phyloP scores from a whole-genome alignment of 1,140 invertebrate genomes.

The Planococcus citri region DNA sequence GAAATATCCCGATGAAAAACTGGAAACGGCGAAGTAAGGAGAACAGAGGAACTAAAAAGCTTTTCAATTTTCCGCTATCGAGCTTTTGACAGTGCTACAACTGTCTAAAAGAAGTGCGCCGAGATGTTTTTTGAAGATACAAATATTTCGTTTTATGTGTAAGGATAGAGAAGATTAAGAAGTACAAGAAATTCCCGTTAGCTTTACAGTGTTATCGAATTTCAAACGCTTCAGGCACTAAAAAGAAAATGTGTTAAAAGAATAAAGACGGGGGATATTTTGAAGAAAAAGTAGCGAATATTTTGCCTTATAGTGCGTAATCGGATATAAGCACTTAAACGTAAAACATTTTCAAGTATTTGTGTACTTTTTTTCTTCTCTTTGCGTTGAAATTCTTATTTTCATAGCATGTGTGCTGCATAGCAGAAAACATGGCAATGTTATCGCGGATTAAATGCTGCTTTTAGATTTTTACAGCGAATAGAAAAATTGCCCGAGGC shows the following conservation, averaged over 20 bases:
- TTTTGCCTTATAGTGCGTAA: conserved; percentile 6
- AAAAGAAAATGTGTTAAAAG: conserved; percentile 14
- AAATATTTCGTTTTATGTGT: conserved; percentile 12
- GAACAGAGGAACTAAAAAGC: background rate
- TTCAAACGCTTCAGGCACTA: conserved; percentile 3
- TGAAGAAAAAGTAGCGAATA: background rate
- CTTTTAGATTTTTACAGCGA: too few relatives aligned
- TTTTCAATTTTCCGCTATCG: background rate
- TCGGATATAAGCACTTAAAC: conserved; percentile 17
- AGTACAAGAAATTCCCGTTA: conserved; percentile 19
- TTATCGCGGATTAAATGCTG: too few relatives aligned
- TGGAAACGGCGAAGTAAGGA: background rate
- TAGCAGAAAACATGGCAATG: too few relatives aligned
- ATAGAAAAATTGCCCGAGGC: too few relatives aligned
- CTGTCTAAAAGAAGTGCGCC: background rate
- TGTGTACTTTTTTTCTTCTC: background rate
- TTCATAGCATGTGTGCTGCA: background rate
- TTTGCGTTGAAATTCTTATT: background rate
- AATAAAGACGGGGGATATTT: conserved; percentile 8
- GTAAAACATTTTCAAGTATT: background rate
- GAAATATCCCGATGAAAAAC: background rate
- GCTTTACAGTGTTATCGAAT: conserved; percentile 5
- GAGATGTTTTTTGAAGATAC: background rate
- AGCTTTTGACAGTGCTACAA: background rate
- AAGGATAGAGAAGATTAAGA: conserved; percentile 7